phyloP scores from a whole-genome alignment of 1,140 invertebrate species.

The Akabosia matsudoensis region DNA sequence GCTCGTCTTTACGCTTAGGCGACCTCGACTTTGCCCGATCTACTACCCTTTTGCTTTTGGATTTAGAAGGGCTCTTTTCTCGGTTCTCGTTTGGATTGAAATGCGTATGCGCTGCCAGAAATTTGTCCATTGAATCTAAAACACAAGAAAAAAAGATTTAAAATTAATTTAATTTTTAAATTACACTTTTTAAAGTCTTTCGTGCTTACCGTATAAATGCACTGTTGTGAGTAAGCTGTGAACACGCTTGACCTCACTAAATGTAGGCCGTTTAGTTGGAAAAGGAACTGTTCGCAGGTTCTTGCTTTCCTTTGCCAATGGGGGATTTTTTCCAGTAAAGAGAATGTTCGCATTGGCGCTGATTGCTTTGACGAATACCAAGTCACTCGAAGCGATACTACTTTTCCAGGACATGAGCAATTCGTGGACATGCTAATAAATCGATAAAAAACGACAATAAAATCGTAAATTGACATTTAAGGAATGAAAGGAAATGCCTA shows the following conservation, averaged over 20 bases:
- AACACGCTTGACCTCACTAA: constrained; percentile 73
- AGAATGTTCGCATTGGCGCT: constrained; percentile 70
- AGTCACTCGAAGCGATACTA: constrained; percentile 64
- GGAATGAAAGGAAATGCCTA: not conserved
- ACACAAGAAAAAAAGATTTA: constrained; percentile 31
- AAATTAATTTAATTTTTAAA: not conserved
- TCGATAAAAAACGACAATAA: not conserved
- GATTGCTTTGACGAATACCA: constrained; percentile 74
- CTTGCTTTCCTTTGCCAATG: constrained; percentile 63
- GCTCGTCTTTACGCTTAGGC: constrained; percentile 33
- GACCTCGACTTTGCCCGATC: constrained; percentile 42
- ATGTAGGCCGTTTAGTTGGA: constrained; percentile 74
- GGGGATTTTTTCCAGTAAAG: constrained; percentile 70
- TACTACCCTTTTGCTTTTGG: constrained; percentile 31
- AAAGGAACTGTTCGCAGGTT: constrained; percentile 74
- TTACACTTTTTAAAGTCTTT: constrained; percentile 21
- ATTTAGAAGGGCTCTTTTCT: not conserved
- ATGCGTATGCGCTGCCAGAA: constrained; percentile 53
- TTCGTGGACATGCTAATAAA: constrained; percentile 69
- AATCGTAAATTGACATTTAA: constrained; percentile 31
- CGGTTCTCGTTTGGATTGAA: constrained; percentile 33
- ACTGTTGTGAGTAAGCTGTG: constrained; percentile 67
- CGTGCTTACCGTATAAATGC: constrained; percentile 71
- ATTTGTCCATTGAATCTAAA: constrained; percentile 57
- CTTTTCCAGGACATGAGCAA: constrained; percentile 67